A percentile compares a stretch with the other conserved stretches of the same genome.
Conservation (phyloP, 2,888 invertebrate genomes). For the Drosophila atripex region DNA sequence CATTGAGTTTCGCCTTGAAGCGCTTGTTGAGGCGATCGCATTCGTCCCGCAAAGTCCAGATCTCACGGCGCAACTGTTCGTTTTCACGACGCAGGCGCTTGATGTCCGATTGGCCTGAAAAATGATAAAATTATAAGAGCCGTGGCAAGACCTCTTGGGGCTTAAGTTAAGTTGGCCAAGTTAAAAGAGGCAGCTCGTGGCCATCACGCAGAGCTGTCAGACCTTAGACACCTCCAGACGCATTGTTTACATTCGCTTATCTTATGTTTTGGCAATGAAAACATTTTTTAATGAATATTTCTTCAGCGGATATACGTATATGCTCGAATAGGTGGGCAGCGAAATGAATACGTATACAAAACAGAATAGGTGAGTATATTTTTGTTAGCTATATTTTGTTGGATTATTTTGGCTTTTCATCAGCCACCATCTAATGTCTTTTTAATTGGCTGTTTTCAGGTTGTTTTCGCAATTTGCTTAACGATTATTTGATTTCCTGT, state of each 20-base stretch:
- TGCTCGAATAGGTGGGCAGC: conserved; percentile 27
- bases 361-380: conserved; percentile 31
- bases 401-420: conserved; percentile 31
- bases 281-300: conserved; percentile 44
- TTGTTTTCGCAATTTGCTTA: conserved; percentile 45
- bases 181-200: conserved; percentile 34
- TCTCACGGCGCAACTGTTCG: conserved; percentile 93
- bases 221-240: conserved; percentile 49
- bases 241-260: conserved; percentile 62
- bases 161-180: conserved; percentile 4
- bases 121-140: neutral
- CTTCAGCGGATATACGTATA: conserved; percentile 13
- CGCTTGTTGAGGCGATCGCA: conserved; percentile 93
- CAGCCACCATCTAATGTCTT: conserved; percentile 57
- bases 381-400: conserved; percentile 22
- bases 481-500: conserved; percentile 53
- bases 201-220: conserved; percentile 32
- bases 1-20: conserved; percentile 86
- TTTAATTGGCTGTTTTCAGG: conserved; percentile 62
- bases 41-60: conserved; percentile 94
- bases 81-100: conserved; percentile 94
- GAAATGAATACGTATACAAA: conserved; percentile 23
- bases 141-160: neutral
- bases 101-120: conserved; percentile 92
- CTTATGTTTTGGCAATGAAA: conserved; percentile 62